Conservation (phyloP, 2,113 vertebrate genomes). For the Potamarius usumacintae region DNA sequence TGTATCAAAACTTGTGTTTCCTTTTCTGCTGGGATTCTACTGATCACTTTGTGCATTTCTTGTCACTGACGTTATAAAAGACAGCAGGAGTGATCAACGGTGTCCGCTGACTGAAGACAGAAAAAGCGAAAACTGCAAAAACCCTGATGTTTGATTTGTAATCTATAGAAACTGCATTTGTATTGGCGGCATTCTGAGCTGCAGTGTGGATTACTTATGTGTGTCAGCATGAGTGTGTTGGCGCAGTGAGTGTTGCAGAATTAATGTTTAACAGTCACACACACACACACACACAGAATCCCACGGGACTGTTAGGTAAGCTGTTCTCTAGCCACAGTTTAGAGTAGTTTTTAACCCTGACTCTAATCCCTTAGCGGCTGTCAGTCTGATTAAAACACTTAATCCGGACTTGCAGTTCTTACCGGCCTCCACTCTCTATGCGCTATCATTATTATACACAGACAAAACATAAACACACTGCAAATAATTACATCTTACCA, state of each 20-base stretch:
- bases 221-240: not conserved
- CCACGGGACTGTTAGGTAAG: conserved; percentile 16
- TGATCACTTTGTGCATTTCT: not conserved
- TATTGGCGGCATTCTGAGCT: not conserved
- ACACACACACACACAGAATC: not conserved
- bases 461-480: not conserved
- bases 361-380: conserved; percentile 25
- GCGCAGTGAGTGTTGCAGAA: not conserved
- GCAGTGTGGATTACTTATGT: not conserved
- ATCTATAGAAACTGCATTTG: not conserved
- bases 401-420: not conserved
- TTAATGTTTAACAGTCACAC: not conserved
- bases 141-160: not conserved
- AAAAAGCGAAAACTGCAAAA: not conserved
- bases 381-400: conserved; percentile 45
- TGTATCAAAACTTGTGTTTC: not conserved
- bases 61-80: not conserved
- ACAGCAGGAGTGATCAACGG: not conserved
- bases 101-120: not conserved
- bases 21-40: not conserved
- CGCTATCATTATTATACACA: not conserved
- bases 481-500: not conserved
- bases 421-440: not conserved
- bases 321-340: conserved; percentile 24
- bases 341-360: conserved; percentile 9